Evolutionary conservation across 1,140 invertebrate species (phyloP), one percentile per base, ranked within the genome.

Genomic region (Drosophila serrata): DNA sequence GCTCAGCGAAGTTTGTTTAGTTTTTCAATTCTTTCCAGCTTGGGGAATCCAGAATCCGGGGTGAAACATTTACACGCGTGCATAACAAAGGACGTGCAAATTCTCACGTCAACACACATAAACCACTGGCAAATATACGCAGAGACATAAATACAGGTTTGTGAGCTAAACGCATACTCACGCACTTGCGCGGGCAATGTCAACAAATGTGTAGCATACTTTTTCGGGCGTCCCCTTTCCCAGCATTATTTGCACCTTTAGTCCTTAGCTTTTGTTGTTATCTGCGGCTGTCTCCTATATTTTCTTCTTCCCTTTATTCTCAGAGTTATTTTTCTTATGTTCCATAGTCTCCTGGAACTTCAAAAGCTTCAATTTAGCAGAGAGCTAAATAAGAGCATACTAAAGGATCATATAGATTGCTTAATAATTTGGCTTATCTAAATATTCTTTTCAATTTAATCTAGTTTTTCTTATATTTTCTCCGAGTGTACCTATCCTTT

Each of bases 81-180:
- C 77, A 90, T 82, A 90, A 88, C 82, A 87, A 81, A 81, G 80
- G 81, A 90, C 85, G 85, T 85, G 85, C 81, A 90, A 90, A 90
- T 85, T 84, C 77, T 90, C 84, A 90, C 77, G 81, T 85, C 81
- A 90, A 90, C 85, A 90, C 77, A 82, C 81, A 81, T 68, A 57
- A 65, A 45, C 72, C 58, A 79, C 61, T 64, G 58, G 62, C 49
- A 75, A 22, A 70, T 40, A 79, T 27, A 79, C 29, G 75, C 33
- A 22, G 2, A 37, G 2, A 37, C 29, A 42, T 9, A n/a, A n/a
- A 59, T 29, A 59, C 24, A 48, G 24, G 65, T 31, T 31, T 13
- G 68, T 39, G 67, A 3, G 61, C 43, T 56, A 22, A 22, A 75
- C 40, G 62, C 51, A 69, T 42, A 53, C 33, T 22, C 33, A 42